Evolutionary conservation across 1,140 invertebrate species (phyloP).

Genomic region (Leucophenga varia): DNA sequence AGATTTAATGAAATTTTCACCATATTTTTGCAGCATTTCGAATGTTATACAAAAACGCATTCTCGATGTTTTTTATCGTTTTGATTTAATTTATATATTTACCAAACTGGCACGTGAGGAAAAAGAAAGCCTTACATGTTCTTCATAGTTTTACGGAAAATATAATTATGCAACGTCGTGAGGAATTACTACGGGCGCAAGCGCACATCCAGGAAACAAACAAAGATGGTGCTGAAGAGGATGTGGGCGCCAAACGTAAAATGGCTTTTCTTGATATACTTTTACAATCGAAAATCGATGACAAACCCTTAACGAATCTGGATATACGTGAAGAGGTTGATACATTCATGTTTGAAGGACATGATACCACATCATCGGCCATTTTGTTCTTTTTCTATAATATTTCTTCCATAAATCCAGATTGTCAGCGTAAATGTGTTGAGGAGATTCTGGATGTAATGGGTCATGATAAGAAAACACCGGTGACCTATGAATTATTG

Average conservation of each 20-base stretch:
- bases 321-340: slow-evolving; percentile 71
- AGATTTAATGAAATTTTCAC: too few species aligned
- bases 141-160: slow-evolving; percentile 70
- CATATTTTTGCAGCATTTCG: slow-evolving; percentile 35
- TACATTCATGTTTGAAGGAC: slow-evolving; percentile 78
- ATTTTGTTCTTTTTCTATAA: slow-evolving; percentile 61
- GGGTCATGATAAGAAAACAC: slow-evolving; percentile 46
- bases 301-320: slow-evolving; percentile 61
- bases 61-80: slow-evolving; percentile 60
- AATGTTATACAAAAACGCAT: slow-evolving; percentile 55
- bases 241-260: slow-evolving; percentile 52
- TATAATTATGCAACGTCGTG: slow-evolving; percentile 59
- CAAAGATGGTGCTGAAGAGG: slow-evolving; percentile 12
- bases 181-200: slow-evolving; percentile 49
- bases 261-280: slow-evolving; percentile 72
- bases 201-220: neutral
- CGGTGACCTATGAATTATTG: slow-evolving; percentile 60
- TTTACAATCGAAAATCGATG: slow-evolving; percentile 62
- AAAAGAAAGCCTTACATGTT: slow-evolving; percentile 62
- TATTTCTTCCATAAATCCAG: slow-evolving; percentile 59
- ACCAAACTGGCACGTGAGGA: slow-evolving; percentile 61
- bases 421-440: slow-evolving; percentile 55
- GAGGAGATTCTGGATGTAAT: slow-evolving; percentile 56
- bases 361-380: slow-evolving; percentile 74
- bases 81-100: slow-evolving; percentile 60